Evolutionary conservation across 2,888 invertebrate species (phyloP), one percentile per base, ranked within the genome.

Genomic region (Drosophila flavopinicola): DNA sequence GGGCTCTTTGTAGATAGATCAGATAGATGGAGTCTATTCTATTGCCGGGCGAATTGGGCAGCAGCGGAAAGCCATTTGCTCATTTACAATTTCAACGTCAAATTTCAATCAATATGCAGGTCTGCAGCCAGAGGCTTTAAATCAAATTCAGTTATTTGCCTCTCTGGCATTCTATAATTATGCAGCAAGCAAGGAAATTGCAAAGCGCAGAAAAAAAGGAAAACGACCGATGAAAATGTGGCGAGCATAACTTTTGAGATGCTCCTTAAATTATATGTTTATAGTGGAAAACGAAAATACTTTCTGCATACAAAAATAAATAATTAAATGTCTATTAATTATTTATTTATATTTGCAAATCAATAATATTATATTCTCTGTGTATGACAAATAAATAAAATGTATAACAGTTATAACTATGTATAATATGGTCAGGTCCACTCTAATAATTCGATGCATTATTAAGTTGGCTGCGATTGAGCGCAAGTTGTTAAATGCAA

Each of bases 101-200:
- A 66, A 70, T 75, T 75, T 75, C 71, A 74, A 74, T 75, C 73
- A 75, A 74, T 75, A 70, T 75, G 61, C 73, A 70, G 54, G 27
- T 45, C 61, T 51, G 32, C 53, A 33, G 60, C 60, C 32, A 23
- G 25, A 30, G 70, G 70, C 75, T 42, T 73, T 75, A 69, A 75
- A 75, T 73, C 75, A 75, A 73, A 73, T 73, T 69, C 47, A 39
- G 51, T 59, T 58, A 66, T 41, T 25, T 9, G 29, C 15, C 33
- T 37, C 54, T 29, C 10, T 53, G 56, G 45, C 15, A 52, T 69
- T 51, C 60, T 61, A 61, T 75, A 73, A 75, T 73, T 73, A 73
- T 73, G 45, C 37, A 25, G 13, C 47, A 13, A 56, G 63, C 15
- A 32, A 54, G 35, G 32, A 68, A 74, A 59, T 45, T 30, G 51